Evolutionary conservation across 2,113 vertebrate species (phyloP).

Genomic region (Phaethon lepturus): DNA sequence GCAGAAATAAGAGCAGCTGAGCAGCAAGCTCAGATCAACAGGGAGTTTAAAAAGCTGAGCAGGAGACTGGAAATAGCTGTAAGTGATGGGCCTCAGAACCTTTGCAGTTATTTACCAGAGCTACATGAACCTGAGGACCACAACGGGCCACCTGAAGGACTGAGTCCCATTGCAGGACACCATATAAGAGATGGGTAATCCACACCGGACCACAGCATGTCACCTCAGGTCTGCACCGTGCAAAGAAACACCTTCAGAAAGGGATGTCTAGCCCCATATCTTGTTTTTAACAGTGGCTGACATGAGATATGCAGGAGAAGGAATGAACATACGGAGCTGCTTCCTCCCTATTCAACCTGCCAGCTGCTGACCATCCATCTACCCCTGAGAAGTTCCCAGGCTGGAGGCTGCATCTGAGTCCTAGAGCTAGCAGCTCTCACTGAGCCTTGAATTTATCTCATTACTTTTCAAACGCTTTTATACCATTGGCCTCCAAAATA

Average conservation of each 20-base stretch:
- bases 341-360: background rate
- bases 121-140: background rate
- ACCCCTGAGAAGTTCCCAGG: background rate
- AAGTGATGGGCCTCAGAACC: background rate
- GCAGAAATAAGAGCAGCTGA: background rate
- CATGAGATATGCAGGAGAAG: background rate
- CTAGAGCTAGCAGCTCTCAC: background rate
- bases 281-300: background rate
- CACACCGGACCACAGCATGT: fast-evolving
- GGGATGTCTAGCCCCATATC: too few species aligned
- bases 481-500: background rate
- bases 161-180: background rate
- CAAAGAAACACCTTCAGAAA: background rate
- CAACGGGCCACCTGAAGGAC: background rate
- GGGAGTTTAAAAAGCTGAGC: background rate
- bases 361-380: background rate
- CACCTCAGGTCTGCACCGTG: background rate
- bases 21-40: background rate
- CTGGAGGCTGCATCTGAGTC: background rate
- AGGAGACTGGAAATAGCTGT: background rate
- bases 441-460: background rate
- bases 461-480: background rate
- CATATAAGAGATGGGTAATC: background rate
- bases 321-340: background rate
- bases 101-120: background rate